phyloP scores from a whole-genome alignment of 2,797 vertebrate species.

The Eidolon dupreanum region DNA sequence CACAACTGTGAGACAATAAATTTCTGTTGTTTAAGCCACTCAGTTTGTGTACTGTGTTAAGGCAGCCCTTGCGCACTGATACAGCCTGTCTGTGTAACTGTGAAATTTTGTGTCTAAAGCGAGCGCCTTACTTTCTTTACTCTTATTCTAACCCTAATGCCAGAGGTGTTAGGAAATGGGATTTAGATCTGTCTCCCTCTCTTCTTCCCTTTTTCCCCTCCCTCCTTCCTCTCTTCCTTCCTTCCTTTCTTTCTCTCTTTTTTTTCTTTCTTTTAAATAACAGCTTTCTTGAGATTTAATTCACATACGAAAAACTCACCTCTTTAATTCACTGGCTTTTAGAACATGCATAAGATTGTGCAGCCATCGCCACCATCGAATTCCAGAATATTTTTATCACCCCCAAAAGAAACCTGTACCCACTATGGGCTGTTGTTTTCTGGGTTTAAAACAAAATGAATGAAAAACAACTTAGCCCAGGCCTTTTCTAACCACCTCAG shows the following conservation, averaged over 20 bases:
- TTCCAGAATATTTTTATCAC: background rate
- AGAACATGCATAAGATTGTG: background rate
- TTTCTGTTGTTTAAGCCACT: background rate
- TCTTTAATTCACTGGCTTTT: background rate
- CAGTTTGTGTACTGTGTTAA: background rate
- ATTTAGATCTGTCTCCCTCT: background rate
- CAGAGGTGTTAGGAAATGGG: background rate
- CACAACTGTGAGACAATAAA: background rate
- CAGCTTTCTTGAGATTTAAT: background rate
- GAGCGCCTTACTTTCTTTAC: background rate
- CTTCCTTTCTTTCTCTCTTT: rapidly evolving
- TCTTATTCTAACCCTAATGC: background rate
- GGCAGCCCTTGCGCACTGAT: background rate
- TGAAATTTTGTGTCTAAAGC: background rate
- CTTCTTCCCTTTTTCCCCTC: background rate
- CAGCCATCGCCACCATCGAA: background rate
- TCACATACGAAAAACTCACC: background rate
- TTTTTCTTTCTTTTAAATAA: background rate
- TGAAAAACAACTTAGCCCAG: background rate
- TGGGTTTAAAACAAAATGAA: background rate
- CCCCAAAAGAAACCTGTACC: background rate
- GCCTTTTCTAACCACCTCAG: background rate
- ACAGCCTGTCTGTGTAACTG: rapidly evolving
- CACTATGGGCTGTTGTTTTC: background rate
- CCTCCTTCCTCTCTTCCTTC: rapidly evolving